Evolutionary conservation across 2,113 vertebrate species (phyloP), one percentile per base, ranked within the genome.

Genomic region (Bubo scandiacus): DNA sequence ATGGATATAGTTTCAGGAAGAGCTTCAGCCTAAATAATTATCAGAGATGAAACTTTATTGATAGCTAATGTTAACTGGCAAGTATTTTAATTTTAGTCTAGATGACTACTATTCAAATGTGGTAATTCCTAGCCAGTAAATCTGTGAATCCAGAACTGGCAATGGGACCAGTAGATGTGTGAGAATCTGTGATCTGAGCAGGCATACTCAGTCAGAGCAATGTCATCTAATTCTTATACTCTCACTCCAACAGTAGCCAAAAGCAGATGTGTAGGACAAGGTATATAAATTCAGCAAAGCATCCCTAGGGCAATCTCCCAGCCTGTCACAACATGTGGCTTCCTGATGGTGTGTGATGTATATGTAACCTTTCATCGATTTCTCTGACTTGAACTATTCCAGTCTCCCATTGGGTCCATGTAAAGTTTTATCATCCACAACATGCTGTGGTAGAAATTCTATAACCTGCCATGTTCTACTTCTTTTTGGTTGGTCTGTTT

Each of bases 31-130:
- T 80, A 57, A 79, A 77, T 61, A 57, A 67, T 87, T 85, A 54
- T 29, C 38, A 88, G 40, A 83, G 77, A n/a, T 68, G 8, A 87
- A 95, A 66, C 26, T 57, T 63, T 20, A 83, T 65, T 87, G 52
- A 80, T 81, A 86, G 29, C 6, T 65, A 61, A 59, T 65, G 11
- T 43, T 91, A 80, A 42, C 18, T 74, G 55, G 8, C 26, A 87
- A 66, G 42, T 58, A 38, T 57, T 96, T 81, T 42, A 83, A 59
- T 52, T 77, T 90, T 80, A 61, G 12, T 81, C 83, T 92, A 82
- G 17, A 62, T 49, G 43, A 71, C 15, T 58, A 16, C 12, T 61
- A 45, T 91, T 92, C 62, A 73, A 79, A 94, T 40, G 7, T 81
- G 22, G 3, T 45, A 61, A 42, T 65, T 63, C 12, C 58, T 67